Conservation (phyloP, 2,888 invertebrate species). For the Koerneria pararmatus region DNA sequence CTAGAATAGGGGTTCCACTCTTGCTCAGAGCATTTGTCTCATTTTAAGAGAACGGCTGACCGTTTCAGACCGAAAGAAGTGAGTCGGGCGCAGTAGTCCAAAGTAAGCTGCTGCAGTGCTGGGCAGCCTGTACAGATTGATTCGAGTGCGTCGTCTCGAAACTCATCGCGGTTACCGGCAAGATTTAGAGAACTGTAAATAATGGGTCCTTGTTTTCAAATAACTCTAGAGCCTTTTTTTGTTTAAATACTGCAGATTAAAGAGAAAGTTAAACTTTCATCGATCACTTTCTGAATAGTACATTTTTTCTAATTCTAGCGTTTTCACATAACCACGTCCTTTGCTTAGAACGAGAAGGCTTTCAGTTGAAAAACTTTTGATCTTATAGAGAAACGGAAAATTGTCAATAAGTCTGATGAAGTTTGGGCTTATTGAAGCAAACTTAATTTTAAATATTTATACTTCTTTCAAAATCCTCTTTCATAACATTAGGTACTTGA, state of each 20-base stretch:
- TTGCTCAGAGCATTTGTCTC: too few species aligned
- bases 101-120: constrained; percentile 2
- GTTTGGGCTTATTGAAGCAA: neutral
- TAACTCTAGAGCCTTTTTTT: constrained; percentile 7
- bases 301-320: too few species aligned
- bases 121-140: constrained; percentile 17
- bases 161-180: constrained; percentile 10
- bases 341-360: too few species aligned
- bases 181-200: constrained; percentile 14
- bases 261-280: neutral
- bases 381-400: too few species aligned
- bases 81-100: neutral
- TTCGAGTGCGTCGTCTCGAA: constrained; percentile 12
- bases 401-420: too few species aligned
- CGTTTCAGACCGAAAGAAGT: constrained; percentile 5
- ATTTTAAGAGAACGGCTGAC: too few species aligned
- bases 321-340: too few species aligned
- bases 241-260: neutral
- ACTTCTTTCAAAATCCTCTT: neutral
- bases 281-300: too few species aligned
- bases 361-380: too few species aligned
- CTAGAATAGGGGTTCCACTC: too few species aligned
- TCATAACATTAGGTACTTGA: neutral
- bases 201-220: too few species aligned
- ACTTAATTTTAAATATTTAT: neutral